phyloP scores from a whole-genome alignment of 2,113 vertebrate species.

The Podarcis cretensis region DNA sequence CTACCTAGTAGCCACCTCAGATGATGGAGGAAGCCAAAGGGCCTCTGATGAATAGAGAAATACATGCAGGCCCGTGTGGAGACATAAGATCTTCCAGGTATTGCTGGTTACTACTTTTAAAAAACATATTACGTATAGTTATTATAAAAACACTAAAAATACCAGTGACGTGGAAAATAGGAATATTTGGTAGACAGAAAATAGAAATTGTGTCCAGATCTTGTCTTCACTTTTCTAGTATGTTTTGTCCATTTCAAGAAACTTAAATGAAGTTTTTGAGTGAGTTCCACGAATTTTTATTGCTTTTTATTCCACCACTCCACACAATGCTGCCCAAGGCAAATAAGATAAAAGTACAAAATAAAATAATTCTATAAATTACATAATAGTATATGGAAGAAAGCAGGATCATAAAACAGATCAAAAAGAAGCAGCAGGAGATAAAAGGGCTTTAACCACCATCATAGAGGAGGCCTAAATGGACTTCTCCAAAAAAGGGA shows the following conservation, averaged over 20 bases:
- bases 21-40: not conserved
- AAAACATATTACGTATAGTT: too few relatives aligned
- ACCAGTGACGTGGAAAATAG: too few relatives aligned
- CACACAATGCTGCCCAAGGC: not conserved
- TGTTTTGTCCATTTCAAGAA: too few relatives aligned
- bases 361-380: not conserved
- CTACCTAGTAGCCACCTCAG: not conserved
- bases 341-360: not conserved
- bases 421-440: not conserved
- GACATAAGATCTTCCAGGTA: not conserved
- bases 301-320: not conserved
- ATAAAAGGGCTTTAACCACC: not conserved
- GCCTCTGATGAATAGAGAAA: not conserved
- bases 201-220: too few relatives aligned
- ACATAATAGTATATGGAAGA: not conserved
- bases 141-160: too few relatives aligned
- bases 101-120: too few relatives aligned
- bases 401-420: not conserved
- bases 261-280: too few relatives aligned
- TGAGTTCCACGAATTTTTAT: too few relatives aligned
- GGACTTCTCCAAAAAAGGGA: not conserved
- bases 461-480: too few relatives aligned
- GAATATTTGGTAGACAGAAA: too few relatives aligned
- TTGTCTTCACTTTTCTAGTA: too few relatives aligned
- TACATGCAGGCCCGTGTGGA: not conserved